Evolutionary conservation across 2,888 invertebrate genomes (phyloP), one percentile per base, ranked within the genome.

Genomic region (Pachymerium ferrugineum): DNA sequence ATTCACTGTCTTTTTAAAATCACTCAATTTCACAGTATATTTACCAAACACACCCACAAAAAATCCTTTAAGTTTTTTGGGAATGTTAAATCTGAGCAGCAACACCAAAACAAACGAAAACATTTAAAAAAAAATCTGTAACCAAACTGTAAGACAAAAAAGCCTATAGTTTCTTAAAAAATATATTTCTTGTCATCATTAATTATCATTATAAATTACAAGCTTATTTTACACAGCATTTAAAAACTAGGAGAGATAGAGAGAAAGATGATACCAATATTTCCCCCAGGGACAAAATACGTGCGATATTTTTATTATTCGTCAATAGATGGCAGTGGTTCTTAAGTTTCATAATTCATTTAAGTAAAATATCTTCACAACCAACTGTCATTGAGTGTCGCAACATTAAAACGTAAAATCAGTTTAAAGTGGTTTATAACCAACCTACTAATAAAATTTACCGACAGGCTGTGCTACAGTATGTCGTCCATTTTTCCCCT

Each of bases 341-440:
- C 22, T 38, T n/a, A 8, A 19, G 3, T 47, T 12, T 19, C 16
- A 47, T 33, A 33, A 12, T 33, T 33, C 33, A 8, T 19, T 47
- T 47, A 47, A 47, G 47, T 47, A 47, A 47, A 47, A 47, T 47
- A 47, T 47, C 47, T 19, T 47, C 47, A 47, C 47, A 47, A 47
- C 47, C 47, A 47, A 47, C 47, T 19, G 47, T 47, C 47, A 47
- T n/a, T 47, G 47, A 47, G 47, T 47, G n/a, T n/a, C n/a, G n/a
- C n/a, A 47, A 47, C 47, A 47, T 19, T 19, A 47, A 47, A 47
- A 19, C n/a, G n/a, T n/a, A n/a, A n/a, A n/a, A n/a, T n/a, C n/a
- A n/a, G 47, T 47, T 47, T 47, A 47, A 8, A 38, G 22, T 47
- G 47, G 47, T 47, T 47, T 22, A 22, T 3, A 47, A 47, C 47